Evolutionary conservation across 2,888 invertebrate species (phyloP).

Genomic region (Schizaphis graminum): DNA sequence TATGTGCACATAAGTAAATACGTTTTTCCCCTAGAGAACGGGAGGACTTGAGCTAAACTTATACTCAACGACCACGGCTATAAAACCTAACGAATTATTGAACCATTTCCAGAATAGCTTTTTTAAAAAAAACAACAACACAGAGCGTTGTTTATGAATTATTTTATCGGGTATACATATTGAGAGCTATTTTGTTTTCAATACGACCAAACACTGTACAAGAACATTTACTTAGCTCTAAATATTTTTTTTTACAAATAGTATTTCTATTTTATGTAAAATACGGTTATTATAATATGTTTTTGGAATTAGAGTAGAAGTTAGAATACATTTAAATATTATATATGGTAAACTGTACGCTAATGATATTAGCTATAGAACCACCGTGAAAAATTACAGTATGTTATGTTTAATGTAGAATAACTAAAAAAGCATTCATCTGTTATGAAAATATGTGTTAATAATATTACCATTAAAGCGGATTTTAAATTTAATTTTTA

Average conservation of each 20-base stretch:
- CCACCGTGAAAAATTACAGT: neutral
- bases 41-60: neutral
- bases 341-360: neutral
- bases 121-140: neutral
- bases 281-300: neutral
- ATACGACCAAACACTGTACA: neutral
- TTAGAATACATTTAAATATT: neutral
- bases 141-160: neutral
- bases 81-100: conserved; percentile 42
- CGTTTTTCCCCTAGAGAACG: neutral
- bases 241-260: neutral
- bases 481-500: neutral
- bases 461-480: neutral
- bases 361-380: neutral
- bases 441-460: neutral
- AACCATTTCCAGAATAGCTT: conserved; percentile 35
- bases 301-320: neutral
- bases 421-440: neutral
- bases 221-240: neutral
- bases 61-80: neutral
- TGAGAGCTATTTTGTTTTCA: neutral
- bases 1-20: neutral
- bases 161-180: neutral
- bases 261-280: neutral
- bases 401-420: neutral